Conservation (phyloP, 2,113 vertebrate genomes). For the Nannospalax galili region DNA sequence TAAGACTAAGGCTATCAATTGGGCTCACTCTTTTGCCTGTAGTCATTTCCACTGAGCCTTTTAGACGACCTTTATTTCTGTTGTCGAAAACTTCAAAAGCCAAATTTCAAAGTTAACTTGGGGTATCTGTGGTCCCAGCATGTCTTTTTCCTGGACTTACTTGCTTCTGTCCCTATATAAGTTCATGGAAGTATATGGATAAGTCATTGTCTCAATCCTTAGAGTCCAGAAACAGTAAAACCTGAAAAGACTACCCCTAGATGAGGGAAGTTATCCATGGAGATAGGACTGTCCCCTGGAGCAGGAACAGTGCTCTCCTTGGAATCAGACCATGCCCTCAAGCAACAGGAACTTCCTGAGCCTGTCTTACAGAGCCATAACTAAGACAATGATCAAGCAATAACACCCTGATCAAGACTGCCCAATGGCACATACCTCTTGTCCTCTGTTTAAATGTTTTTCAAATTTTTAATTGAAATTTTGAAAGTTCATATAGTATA, state of each 20-base stretch:
- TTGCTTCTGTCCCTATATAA: background rate
- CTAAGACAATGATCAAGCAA: background rate
- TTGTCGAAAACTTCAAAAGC: background rate
- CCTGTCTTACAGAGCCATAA: background rate
- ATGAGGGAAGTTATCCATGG: background rate
- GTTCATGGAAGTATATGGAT: background rate
- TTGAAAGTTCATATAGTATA: too few species aligned
- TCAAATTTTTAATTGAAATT: background rate
- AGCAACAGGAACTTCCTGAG: background rate
- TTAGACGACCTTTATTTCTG: background rate
- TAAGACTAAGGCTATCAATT: background rate
- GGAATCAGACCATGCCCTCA: too few species aligned
- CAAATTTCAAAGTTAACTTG: background rate
- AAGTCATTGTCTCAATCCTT: background rate
- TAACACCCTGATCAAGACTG: background rate
- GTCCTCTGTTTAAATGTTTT: background rate
- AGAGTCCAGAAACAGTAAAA: background rate
- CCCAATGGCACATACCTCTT: background rate
- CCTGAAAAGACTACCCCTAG: background rate
- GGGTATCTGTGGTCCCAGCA: background rate
- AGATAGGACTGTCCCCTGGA: background rate
- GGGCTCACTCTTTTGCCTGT: background rate
- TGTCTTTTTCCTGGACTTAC: background rate
- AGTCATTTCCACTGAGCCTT: background rate
- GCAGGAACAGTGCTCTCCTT: too few species aligned